Base-by-base conservation (phyloP, 2,113 vertebrate genomes). In the Hypocryptadius cinnamomeus region DNA sequence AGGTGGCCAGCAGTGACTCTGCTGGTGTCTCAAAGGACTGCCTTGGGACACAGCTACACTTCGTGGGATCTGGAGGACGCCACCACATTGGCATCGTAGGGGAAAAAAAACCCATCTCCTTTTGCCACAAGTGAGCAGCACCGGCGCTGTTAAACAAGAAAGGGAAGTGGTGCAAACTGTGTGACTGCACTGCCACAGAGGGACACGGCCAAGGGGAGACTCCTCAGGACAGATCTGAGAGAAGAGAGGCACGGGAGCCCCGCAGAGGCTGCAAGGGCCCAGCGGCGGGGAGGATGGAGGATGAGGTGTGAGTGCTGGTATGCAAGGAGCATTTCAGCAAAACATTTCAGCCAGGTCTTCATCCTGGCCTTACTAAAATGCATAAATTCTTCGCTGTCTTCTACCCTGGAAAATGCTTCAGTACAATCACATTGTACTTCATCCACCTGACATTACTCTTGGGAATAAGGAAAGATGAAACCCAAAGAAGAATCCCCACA, bases 11-110 rank as follows among this genome's bases (percentile, higher is more conserved):
- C 37, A 48, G 60, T 5, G 17, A 44, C 37, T 31, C 11, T n/a
- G 44, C 76, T 63, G 7, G 5, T 44, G 9, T 12, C 54, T 66
- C 68, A 39, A 30, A 37, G 23, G 42, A 21, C 25, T 82, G 48
- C 59, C 13, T 7, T 47, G 63, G 83, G n/a, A 39, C 4, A 31
- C 9, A 6, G 12, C 7, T 4, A 3, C 5, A 2, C 44, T 35
- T 39, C 16, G 5, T 12, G 33, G 47, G 23, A 18, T 28, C 35
- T 24, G 21, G 50, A 85, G 31, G 40, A 53, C 22, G 73, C 59
- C 31, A 25, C 10, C 10, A 3, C 24, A 11, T 1, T 8, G 31
- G 24, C n/a, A 13, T 18, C 23, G 2, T 0, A 22, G 25, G 42
- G n/a, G 27, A 39, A 22, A 24, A 3, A 10, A 24, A 77, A 10